These are phyloP conservation scores for Megalops atlanticus DNA, from an alignment of 2,113 vertebrate species.

Conservation along the genomic window DNA sequence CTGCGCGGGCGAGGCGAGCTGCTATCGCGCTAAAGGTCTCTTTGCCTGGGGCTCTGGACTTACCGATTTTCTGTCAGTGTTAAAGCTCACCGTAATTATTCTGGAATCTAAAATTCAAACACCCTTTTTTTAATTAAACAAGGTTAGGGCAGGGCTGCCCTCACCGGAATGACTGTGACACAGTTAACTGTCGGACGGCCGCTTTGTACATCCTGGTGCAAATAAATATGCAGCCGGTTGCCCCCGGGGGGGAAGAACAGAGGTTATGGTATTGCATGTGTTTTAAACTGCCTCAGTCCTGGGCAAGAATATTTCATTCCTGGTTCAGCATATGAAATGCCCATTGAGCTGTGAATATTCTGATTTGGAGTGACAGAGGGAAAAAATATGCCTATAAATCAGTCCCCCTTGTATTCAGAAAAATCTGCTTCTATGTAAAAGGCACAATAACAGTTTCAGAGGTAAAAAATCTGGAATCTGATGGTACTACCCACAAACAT, in stretches of 20 bases:
- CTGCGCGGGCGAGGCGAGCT: neutral
- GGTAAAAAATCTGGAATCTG: too few relatives aligned
- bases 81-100: conserved; percentile 25
- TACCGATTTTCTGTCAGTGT: conserved; percentile 17
- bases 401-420: too few relatives aligned
- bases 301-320: too few relatives aligned
- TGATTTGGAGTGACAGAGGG: too few relatives aligned
- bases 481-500: too few relatives aligned
- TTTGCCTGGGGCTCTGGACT: neutral
- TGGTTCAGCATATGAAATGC: too few relatives aligned
- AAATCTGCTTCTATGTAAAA: too few relatives aligned
- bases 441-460: too few relatives aligned
- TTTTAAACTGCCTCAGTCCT: too few relatives aligned
- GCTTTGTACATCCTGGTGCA: neutral
- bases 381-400: too few relatives aligned
- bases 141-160: neutral
- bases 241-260: neutral
- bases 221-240: neutral
- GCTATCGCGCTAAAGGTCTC: conserved; percentile 13
- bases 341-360: too few relatives aligned
- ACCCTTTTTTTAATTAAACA: neutral
- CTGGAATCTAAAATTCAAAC: conserved; percentile 16
- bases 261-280: too few relatives aligned
- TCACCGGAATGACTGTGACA: neutral
- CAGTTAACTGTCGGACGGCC: neutral